Conservation (phyloP, 2,113 vertebrate species). For the Edolisoma coerulescens region DNA sequence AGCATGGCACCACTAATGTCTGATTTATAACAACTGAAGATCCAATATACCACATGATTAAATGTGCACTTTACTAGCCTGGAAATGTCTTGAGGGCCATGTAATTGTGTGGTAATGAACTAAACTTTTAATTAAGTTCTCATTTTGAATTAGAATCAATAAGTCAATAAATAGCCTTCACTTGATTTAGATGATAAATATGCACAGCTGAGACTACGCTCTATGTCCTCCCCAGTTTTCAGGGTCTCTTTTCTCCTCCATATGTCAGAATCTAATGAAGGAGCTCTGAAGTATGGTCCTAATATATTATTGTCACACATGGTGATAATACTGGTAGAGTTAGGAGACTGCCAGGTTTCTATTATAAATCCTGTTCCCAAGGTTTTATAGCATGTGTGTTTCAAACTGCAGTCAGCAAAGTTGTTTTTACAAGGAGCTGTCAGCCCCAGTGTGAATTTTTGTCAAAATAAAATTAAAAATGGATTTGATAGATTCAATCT, state of each 20-base stretch:
- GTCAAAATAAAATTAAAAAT: constrained; percentile 64
- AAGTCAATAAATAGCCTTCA: constrained; percentile 65
- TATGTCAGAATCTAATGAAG: constrained; percentile 53
- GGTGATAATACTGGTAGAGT: not conserved
- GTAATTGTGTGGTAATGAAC: constrained; percentile 61
- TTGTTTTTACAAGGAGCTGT: constrained; percentile 54
- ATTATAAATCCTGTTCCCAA: constrained; percentile 11
- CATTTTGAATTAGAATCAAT: constrained; percentile 65
- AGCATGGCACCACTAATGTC: constrained; percentile 23
- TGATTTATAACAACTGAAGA: constrained; percentile 56
- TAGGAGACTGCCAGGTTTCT: not conserved
- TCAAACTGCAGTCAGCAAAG: constrained; percentile 43
- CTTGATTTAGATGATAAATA: constrained; percentile 55
- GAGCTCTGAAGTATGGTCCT: constrained; percentile 34
- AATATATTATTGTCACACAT: constrained; percentile 52
- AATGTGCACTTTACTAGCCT: constrained; percentile 39
- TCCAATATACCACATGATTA: constrained; percentile 48
- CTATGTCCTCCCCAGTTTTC: not conserved
- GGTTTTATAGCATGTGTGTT: not conserved
- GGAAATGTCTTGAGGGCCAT: constrained; percentile 52
- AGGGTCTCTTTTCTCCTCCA: constrained; percentile 36
- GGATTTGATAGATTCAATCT: constrained; percentile 66
- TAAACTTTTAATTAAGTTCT: constrained; percentile 67
- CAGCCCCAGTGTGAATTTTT: constrained; percentile 42
- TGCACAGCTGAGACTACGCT: constrained; percentile 57